Evolutionary conservation across 2,888 invertebrate genomes (phyloP).

Genomic region (Allygus modestus): DNA sequence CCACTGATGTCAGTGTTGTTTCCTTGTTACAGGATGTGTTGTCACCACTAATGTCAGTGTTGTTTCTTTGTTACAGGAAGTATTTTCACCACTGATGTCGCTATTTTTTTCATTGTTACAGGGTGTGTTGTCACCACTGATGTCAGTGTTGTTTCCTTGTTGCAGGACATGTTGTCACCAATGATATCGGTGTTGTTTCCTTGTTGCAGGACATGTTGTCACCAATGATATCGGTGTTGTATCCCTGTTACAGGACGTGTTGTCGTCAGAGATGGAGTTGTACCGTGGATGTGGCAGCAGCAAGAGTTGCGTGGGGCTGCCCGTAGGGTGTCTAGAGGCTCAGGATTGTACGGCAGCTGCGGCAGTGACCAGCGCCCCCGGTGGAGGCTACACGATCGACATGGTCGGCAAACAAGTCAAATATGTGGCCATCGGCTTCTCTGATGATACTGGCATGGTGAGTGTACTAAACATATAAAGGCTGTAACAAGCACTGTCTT

Average conservation of each 20-base stretch:
- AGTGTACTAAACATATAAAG: conserved; percentile 65
- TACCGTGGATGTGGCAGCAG: conserved; percentile 85
- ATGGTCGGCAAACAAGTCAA: conserved; percentile 78
- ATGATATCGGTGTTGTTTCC: too few relatives aligned
- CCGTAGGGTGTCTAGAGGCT: conserved; percentile 82
- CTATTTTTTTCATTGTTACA: too few relatives aligned
- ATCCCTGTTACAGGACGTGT: conserved; percentile 46
- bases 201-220: too few relatives aligned
- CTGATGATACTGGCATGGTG: conserved; percentile 87
- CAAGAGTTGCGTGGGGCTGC: conserved; percentile 89
- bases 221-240: too few relatives aligned
- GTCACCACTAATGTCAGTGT: too few relatives aligned
- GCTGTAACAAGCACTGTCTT: not conserved
- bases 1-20: too few relatives aligned
- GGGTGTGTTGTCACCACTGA: too few relatives aligned
- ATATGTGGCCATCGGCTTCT: conserved; percentile 90
- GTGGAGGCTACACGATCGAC: conserved; percentile 79
- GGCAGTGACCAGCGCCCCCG: conserved; percentile 76
- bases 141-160: too few relatives aligned
- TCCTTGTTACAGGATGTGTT: too few relatives aligned
- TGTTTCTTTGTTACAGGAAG: too few relatives aligned
- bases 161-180: too few relatives aligned
- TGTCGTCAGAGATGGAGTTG: conserved; percentile 75
- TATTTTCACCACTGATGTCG: too few relatives aligned
- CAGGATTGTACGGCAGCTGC: conserved; percentile 84